These are phyloP conservation scores for Halcyon smyrnensis DNA, from an alignment of 2,797 vertebrate species.

Conservation along the genomic window DNA sequence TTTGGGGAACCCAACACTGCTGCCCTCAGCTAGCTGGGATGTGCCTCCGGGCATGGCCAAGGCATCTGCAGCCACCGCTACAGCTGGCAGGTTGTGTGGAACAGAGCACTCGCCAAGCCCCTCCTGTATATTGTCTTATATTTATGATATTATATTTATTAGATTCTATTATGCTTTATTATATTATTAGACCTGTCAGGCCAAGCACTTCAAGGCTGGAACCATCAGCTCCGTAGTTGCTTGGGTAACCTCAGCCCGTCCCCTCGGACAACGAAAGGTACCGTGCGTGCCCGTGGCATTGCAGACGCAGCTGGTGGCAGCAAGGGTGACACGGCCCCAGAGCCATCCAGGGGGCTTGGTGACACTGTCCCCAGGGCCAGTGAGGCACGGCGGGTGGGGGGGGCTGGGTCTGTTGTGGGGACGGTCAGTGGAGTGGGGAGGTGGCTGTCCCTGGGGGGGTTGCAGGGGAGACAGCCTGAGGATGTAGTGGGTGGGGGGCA, in stretches of 20 bases:
- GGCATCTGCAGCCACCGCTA: neutral
- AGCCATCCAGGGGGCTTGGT: fast-evolving
- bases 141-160: neutral
- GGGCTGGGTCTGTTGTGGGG: neutral
- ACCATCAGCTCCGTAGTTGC: neutral
- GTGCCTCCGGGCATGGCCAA: neutral
- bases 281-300: fast-evolving
- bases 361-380: neutral
- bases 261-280: neutral
- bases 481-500: fast-evolving
- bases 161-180: neutral
- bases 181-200: constrained; percentile 4
- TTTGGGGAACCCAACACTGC: fast-evolving
- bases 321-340: neutral
- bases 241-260: neutral
- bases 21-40: neutral
- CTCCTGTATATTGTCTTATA: neutral
- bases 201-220: neutral
- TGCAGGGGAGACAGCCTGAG: too few species aligned
- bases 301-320: neutral
- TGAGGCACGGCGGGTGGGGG: fast-evolving
- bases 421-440: neutral
- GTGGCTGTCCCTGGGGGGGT: neutral
- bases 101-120: neutral
- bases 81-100: neutral